These are phyloP conservation scores for Diachasma alloeum DNA, from an alignment of 1,140 invertebrate species.

Conservation along the genomic window DNA sequence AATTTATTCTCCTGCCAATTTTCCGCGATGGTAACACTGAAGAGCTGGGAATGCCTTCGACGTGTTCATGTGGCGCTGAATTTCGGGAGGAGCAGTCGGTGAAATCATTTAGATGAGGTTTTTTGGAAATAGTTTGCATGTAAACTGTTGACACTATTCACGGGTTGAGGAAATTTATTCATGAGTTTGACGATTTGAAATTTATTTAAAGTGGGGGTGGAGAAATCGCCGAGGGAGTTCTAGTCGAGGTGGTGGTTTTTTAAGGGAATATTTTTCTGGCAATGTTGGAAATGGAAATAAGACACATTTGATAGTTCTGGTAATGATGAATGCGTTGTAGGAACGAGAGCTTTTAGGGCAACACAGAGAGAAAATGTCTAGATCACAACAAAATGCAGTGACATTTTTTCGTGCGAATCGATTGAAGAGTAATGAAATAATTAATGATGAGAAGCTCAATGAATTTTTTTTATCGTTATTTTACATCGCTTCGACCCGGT, in stretches of 20 bases:
- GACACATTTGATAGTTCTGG: too few relatives aligned
- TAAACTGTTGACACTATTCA: neutral
- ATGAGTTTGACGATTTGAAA: neutral
- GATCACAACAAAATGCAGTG: too few relatives aligned
- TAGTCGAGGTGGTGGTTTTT: neutral
- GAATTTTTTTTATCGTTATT: too few relatives aligned
- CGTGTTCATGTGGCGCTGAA: neutral
- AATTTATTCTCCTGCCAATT: too few relatives aligned
- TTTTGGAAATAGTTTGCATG: neutral
- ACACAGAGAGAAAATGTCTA: too few relatives aligned
- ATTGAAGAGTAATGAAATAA: too few relatives aligned
- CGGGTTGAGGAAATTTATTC: neutral
- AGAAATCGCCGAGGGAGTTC: neutral
- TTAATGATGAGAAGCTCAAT: too few relatives aligned
- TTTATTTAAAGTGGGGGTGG: neutral
- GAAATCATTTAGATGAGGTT: neutral
- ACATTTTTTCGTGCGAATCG: too few relatives aligned
- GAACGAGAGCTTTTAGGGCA: too few relatives aligned
- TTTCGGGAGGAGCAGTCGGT: neutral
- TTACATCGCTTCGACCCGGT: too few relatives aligned
- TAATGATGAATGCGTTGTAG: too few relatives aligned
- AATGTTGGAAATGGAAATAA: neutral
- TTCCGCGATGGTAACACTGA: too few relatives aligned
- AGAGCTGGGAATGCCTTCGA: neutral
- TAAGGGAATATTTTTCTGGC: neutral